Conservation (phyloP, 2,797 vertebrate genomes). For the Lagodon rhomboides region DNA sequence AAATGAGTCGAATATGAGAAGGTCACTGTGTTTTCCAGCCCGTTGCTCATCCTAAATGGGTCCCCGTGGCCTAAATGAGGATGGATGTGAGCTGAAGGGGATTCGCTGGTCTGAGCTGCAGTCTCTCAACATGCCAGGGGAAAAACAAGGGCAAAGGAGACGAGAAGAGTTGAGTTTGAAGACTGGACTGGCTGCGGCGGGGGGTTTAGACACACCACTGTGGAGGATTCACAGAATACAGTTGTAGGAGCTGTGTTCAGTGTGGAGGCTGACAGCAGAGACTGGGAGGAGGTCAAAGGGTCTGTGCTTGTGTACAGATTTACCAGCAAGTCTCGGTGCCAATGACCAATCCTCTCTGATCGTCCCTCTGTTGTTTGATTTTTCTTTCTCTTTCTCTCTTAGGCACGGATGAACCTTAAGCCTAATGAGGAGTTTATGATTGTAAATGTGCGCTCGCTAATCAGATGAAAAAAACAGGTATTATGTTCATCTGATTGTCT, state of each 20-base stretch:
- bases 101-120: constrained; percentile 65
- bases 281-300: constrained; percentile 50
- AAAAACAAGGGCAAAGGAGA: constrained; percentile 70
- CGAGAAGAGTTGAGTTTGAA: constrained; percentile 35
- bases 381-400: constrained; percentile 6
- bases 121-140: constrained; percentile 41
- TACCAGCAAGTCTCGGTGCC: constrained; percentile 35
- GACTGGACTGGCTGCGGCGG: constrained; percentile 24
- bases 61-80: constrained; percentile 77
- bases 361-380: constrained; percentile 33
- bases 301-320: constrained; percentile 44
- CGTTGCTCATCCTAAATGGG: constrained; percentile 77
- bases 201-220: constrained; percentile 36
- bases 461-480: background rate
- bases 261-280: constrained; percentile 35
- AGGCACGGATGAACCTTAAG: constrained; percentile 24
- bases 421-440: constrained; percentile 19
- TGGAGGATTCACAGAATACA: constrained; percentile 54
- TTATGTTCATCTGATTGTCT: constrained; percentile 1
- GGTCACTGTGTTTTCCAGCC: constrained; percentile 80
- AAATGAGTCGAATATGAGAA: constrained; percentile 79
- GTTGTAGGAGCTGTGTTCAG: constrained; percentile 32
- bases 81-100: constrained; percentile 74
- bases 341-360: constrained; percentile 41
- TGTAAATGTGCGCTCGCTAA: background rate